Evolutionary conservation across 1,140 invertebrate genomes (phyloP), one percentile per base, ranked within the genome.

Genomic region (Brachionus plicatilis): DNA sequence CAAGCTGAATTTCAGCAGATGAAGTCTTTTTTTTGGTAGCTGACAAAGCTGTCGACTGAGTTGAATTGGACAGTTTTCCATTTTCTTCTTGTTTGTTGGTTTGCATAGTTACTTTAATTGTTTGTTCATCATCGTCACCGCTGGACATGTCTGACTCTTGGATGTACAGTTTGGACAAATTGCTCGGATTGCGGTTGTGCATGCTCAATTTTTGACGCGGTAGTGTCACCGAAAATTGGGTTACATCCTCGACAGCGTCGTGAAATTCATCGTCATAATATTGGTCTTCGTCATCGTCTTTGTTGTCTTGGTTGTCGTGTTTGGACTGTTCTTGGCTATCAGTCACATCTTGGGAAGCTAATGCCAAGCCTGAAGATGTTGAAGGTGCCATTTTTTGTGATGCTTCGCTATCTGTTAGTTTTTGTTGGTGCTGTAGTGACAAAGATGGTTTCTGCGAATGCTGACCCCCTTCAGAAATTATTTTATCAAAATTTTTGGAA

Each of bases 251-350:
- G 20, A 65, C 53, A 5, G 79, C 79, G 17, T 82, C 79, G 27
- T 82, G 79, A 45, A 82, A 82, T 65, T 82, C 79, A 68, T 82
- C 79, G 12, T 76, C 72, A 33, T 50, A 53, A 50, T 29, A 76
- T 76, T 76, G 72, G n/a, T 76, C 72, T 1, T 50, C 43, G 20
- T 76, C 72, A 6, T 76, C 47, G n/a, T 76, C 72, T 24, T 53
- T 37, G 11, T 53, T 76, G 3, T 47, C 33, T 50, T 76, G 43
- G 14, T 47, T 20, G 9, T 72, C 68, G 5, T 43, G 66, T 33
- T 33, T 72, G 17, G 37, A 41, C 8, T 43, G 8, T 43, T 72
- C 41, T 17, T 72, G 14, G 33, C 33, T 17, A 17, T 43, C 68
- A 72, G 33, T 43, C n/a, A n/a, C n/a, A 43, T 72, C 41, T 72